Percentiles rank a stretch among this genome's conserved stretches.
phyloP scores from a whole-genome alignment of 1,140 invertebrate genomes.

The Aphelenchoides besseyi region DNA sequence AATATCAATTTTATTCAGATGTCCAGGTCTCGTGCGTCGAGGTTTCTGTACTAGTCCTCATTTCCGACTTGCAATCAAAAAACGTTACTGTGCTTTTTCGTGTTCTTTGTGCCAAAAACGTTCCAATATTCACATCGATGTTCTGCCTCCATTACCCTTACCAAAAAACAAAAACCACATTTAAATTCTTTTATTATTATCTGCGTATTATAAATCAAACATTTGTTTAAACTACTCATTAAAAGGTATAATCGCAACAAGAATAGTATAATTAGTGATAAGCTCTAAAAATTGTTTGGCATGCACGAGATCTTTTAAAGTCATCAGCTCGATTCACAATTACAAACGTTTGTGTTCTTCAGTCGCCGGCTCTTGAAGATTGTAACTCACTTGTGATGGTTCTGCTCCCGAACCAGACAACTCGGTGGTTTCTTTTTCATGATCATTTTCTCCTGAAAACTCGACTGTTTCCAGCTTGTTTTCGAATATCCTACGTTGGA shows the following conservation, averaged over 20 bases:
- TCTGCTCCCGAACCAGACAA: not conserved
- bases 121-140: not conserved
- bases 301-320: too few relatives aligned
- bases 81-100: not conserved
- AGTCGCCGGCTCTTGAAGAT: too few relatives aligned
- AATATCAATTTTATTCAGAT: conserved; percentile 3
- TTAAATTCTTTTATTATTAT: not conserved
- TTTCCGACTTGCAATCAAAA: conserved; percentile 5
- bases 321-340: too few relatives aligned
- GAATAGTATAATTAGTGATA: too few relatives aligned
- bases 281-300: too few relatives aligned
- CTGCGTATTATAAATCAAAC: too few relatives aligned
- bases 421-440: conserved; percentile 8
- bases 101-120: not conserved
- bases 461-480: too few relatives aligned
- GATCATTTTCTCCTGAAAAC: conserved; percentile 6
- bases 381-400: too few relatives aligned
- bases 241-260: too few relatives aligned
- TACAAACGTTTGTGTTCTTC: too few relatives aligned
- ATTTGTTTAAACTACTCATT: too few relatives aligned
- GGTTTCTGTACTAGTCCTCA: not conserved
- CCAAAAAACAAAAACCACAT: not conserved
- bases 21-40: not conserved
- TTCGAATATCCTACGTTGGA: too few relatives aligned
- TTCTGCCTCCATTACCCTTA: not conserved